Base-by-base conservation (phyloP, 2,797 vertebrate genomes). In the Craterocephalus amniculus region DNA sequence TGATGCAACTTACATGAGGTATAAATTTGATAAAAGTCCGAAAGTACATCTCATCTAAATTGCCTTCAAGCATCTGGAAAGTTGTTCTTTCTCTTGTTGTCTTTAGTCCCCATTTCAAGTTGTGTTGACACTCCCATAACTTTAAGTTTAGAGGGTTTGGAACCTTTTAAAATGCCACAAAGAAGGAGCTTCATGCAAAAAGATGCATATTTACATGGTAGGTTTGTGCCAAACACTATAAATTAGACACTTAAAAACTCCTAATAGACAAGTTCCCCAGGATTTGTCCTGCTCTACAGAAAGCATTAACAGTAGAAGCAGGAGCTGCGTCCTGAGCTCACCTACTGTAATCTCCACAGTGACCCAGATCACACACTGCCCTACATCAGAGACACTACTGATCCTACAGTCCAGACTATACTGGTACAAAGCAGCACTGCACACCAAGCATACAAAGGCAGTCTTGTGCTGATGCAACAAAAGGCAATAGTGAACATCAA, bases 401-500 rank as follows among this genome's bases (percentile, higher is more conserved):
- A 78, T 69, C 51, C 70, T 79, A 51, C 56, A 70, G 76, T 70
- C 66, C 81, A 66, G 65, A 48, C 62, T 65, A 57, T 29, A 9
- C 80, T 78, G 79, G 79, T 83, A 27, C 83, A 72, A 31, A 70
- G 74, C 66, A 72, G 67, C 70, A 26, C 72, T 64, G 64, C 48
- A 57, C 77, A 79, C 67, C 72, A 81, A 74, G 79, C 82, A 67
- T 36, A 91, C 89, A 93, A 92, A 91, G 88, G 67, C 36, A 0
- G 70, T 75, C 83, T 90, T 91, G 87, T 92, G 80, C 89, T 92
- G 88, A 90, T 87, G 87, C 85, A 92, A 93, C 86, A 91, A 91
- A 93, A 89, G 87, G 90, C 90, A 92, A 91, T 52, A 85, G 81
- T 88, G 84, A 79, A 87, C 81, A 93, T 92, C 86, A 93, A 92